phyloP scores from a whole-genome alignment of 2,888 invertebrate genomes.

The Caenorhabditis becei region DNA sequence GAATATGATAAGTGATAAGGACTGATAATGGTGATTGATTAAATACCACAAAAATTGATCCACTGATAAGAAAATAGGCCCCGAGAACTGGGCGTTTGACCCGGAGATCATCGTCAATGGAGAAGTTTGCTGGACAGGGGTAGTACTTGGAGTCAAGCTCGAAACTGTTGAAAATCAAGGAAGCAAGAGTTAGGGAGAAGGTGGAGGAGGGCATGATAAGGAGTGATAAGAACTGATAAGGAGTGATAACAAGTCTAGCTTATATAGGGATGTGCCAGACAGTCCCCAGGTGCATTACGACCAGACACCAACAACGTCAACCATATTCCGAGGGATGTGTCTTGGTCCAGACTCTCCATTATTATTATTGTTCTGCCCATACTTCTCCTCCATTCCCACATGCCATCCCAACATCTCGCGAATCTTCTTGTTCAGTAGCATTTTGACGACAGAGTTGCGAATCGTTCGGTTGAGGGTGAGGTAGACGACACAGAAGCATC shows the following conservation, averaged over 20 bases:
- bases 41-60: background rate
- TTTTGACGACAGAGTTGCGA: slow-evolving; percentile 13
- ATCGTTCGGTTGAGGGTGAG: slow-evolving; percentile 32
- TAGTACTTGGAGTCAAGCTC: background rate
- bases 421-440: background rate
- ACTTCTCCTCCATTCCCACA: background rate
- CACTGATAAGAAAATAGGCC: background rate
- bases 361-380: background rate
- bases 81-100: background rate
- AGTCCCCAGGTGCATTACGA: too few species aligned
- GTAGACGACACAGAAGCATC: slow-evolving; percentile 30
- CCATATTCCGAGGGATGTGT: too few species aligned
- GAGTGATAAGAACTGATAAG: too few species aligned
- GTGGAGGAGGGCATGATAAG: background rate
- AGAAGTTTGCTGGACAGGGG: background rate
- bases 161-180: background rate
- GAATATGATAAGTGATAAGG: background rate
- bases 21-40: too few species aligned
- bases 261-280: too few species aligned
- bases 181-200: background rate
- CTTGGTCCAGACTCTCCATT: too few species aligned
- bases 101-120: background rate
- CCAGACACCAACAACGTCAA: too few species aligned
- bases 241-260: too few species aligned
- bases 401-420: background rate